Evolutionary conservation across 2,888 invertebrate genomes (phyloP).

Genomic region (Tachystola acroxantha): DNA sequence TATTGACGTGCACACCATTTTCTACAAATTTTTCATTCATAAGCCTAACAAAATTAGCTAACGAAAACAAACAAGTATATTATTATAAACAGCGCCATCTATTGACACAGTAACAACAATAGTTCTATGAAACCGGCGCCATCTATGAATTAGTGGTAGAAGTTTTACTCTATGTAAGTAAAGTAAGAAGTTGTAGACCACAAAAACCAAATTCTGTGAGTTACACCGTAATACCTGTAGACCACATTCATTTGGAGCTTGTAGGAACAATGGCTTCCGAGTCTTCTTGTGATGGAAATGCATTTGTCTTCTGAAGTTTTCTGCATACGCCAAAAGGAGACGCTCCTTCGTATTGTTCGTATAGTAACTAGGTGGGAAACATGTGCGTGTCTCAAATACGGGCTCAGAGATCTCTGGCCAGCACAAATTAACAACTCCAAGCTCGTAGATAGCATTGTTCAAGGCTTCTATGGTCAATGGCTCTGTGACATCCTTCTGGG

Average conservation of each 20-base stretch:
- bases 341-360: slow-evolving; percentile 84
- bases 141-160: no score
- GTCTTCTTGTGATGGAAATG: slow-evolving; percentile 69
- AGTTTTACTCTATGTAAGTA: no score
- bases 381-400: slow-evolving; percentile 75
- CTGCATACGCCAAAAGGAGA: slow-evolving; percentile 83
- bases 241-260: slow-evolving; percentile 86
- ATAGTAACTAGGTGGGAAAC: slow-evolving; percentile 82
- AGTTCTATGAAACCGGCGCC: no score
- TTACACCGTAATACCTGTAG: no score
- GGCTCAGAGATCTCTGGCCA: slow-evolving; percentile 80
- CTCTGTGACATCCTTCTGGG: slow-evolving; percentile 44
- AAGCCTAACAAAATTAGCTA: no score
- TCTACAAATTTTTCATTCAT: slow-evolving; percentile 71
- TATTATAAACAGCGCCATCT: slow-evolving; percentile 3
- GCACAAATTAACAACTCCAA: slow-evolving; percentile 80
- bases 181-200: no score
- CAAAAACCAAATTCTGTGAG: no score
- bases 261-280: slow-evolving; percentile 83
- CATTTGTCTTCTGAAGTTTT: slow-evolving; percentile 88
- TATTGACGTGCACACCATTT: slow-evolving; percentile 92
- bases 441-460: slow-evolving; percentile 77
- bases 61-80: slow-evolving; percentile 4
- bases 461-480: slow-evolving; percentile 71
- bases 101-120: neutral